Evolutionary conservation across 1,140 invertebrate genomes (phyloP).

Genomic region (Penaeus japonicus): DNA sequence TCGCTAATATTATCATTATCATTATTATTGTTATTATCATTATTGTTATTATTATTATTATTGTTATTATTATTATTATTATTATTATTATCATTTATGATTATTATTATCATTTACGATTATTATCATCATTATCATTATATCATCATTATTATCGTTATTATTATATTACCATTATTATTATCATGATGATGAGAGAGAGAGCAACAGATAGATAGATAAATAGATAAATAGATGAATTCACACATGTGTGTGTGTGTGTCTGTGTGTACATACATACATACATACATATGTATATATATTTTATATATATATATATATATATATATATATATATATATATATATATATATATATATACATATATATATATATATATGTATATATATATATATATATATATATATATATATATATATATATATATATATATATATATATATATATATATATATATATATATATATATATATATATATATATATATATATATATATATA

Average conservation of each 20-base stretch:
- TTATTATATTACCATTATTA: no score
- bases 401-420: not conserved
- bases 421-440: no score
- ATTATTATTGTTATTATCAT: no score
- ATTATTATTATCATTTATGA: no score
- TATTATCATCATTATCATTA: no score
- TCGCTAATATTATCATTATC: no score
- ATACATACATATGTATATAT: constrained; percentile 1
- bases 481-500: not conserved
- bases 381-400: not conserved
- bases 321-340: constrained; percentile 18
- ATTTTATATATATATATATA: not conserved
- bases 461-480: not conserved
- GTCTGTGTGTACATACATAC: not conserved
- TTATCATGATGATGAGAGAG: no score
- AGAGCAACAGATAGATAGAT: no score
- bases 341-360: not conserved
- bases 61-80: no score
- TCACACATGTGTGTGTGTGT: not conserved
- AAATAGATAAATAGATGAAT: not conserved
- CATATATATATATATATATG: not conserved
- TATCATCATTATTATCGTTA: no score
- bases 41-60: no score
- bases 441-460: not conserved
- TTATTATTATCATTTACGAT: no score